Percentiles rank a stretch among this genome's conserved stretches.
phyloP scores from a whole-genome alignment of 2,797 vertebrate genomes.

The Premnoplex brunnescens region DNA sequence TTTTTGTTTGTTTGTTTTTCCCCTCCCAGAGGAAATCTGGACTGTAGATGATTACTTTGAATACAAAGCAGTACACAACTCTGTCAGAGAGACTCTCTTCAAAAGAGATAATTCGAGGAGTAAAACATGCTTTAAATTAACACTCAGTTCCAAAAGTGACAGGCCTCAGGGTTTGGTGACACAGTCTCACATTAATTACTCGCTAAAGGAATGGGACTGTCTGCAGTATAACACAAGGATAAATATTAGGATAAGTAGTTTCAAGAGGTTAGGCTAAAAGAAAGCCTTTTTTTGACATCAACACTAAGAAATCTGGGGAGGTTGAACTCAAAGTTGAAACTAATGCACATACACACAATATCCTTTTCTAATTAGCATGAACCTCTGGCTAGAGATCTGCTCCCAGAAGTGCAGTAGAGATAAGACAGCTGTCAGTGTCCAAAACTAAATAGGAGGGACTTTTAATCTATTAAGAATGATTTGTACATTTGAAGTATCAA shows the following conservation, averaged over 20 bases:
- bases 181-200: conserved; percentile 16
- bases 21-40: conserved; percentile 43
- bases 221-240: neutral
- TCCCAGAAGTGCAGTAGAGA: neutral
- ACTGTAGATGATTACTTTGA: conserved; percentile 50
- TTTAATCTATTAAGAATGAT: neutral
- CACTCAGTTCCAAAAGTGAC: conserved; percentile 10
- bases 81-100: conserved; percentile 17
- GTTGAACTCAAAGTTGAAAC: conserved; percentile 1
- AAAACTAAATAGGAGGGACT: neutral
- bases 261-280: conserved; percentile 3
- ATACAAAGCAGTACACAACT: conserved; percentile 41
- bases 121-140: conserved; percentile 50
- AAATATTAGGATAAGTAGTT: conserved; percentile 43
- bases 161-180: conserved; percentile 30
- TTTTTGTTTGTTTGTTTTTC: conserved; percentile 61
- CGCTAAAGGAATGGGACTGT: neutral
- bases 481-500: neutral
- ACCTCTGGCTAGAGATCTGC: neutral
- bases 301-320: neutral
- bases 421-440: neutral
- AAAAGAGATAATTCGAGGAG: conserved; percentile 47
- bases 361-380: neutral
- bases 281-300: neutral
- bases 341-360: neutral